Evolutionary conservation across 2,888 invertebrate genomes (phyloP).

Genomic region (Drosophila formosana): DNA sequence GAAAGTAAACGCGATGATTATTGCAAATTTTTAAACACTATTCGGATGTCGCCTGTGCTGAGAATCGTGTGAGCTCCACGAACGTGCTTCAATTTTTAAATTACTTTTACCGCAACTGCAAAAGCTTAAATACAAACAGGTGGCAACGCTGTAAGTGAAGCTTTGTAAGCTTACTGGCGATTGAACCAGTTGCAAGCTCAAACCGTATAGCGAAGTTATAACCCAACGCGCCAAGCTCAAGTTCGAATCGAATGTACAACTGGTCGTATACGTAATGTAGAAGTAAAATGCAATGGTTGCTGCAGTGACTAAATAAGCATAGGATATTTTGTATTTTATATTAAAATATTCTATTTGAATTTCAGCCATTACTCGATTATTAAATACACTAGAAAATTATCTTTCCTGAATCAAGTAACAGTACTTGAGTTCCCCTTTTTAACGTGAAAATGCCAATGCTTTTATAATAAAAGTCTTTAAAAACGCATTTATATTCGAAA

Average conservation of each 20-base stretch:
- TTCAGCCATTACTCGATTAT: background rate
- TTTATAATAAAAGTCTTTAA: slow-evolving; percentile 14
- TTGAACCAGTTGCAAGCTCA: slow-evolving; percentile 12
- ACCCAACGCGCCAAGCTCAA: slow-evolving; percentile 9
- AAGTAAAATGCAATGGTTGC: slow-evolving; percentile 8
- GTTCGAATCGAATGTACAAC: slow-evolving; percentile 20
- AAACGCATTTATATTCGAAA: slow-evolving; percentile 32
- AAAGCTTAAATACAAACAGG: slow-evolving; percentile 17
- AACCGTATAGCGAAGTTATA: too few relatives aligned
- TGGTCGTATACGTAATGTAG: slow-evolving; percentile 30
- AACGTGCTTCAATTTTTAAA: slow-evolving; percentile 73
- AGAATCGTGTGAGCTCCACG: slow-evolving; percentile 58
- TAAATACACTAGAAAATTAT: too few relatives aligned
- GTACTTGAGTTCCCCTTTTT: background rate
- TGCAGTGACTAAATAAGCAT: slow-evolving; percentile 17
- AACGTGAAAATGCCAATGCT: background rate
- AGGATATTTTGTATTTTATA: background rate
- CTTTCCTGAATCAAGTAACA: background rate
- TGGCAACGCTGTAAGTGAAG: slow-evolving; percentile 54
- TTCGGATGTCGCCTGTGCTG: slow-evolving; percentile 44
- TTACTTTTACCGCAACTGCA: slow-evolving; percentile 45
- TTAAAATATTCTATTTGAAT: background rate
- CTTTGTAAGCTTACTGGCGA: slow-evolving; percentile 13
- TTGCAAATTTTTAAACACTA: slow-evolving; percentile 45
- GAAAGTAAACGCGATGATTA: slow-evolving; percentile 70